These are phyloP conservation scores for Triops cancriformis DNA, from an alignment of 1,140 invertebrate species.

Conservation along the genomic window DNA sequence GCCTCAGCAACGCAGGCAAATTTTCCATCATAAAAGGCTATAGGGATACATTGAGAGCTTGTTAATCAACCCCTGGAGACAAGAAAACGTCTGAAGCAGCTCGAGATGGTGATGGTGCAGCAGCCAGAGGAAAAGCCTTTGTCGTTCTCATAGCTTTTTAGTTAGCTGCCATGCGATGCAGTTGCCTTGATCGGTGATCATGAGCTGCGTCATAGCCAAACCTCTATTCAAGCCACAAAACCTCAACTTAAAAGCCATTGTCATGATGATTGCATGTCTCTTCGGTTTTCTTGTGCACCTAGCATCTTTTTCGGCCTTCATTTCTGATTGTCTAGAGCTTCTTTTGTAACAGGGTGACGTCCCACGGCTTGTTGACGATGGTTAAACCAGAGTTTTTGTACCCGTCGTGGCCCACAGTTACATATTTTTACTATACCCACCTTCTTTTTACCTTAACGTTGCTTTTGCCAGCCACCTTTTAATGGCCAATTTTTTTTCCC, in stretches of 20 bases:
- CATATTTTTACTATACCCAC: background rate
- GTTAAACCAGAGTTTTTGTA: conserved; percentile 2
- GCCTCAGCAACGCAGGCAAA: conserved; percentile 8
- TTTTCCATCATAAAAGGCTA: conserved; percentile 11
- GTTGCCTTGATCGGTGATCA: conserved; percentile 12
- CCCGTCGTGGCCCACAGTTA: background rate
- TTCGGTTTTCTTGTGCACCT: conserved; percentile 13
- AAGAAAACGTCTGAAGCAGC: conserved; percentile 7
- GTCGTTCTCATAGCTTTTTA: conserved; percentile 10
- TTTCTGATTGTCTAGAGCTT: conserved; percentile 6
- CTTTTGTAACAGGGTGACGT: conserved; percentile 4
- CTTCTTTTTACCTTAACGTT: background rate
- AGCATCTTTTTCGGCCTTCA: background rate
- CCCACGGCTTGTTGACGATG: conserved; percentile 8
- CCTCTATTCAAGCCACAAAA: conserved; percentile 13
- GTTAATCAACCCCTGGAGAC: conserved; percentile 12
- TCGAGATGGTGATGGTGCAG: conserved; percentile 9
- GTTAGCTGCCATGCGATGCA: conserved; percentile 12
- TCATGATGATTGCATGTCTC: conserved; percentile 13
- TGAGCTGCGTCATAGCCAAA: conserved; percentile 12
- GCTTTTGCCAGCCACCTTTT: background rate
- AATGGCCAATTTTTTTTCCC: background rate
- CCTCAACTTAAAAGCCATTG: conserved; percentile 10
- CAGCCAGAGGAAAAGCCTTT: conserved; percentile 1
- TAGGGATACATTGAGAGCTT: conserved; percentile 9